Percentiles rank a stretch among this genome's conserved stretches.
phyloP scores from a whole-genome alignment of 2,888 invertebrate genomes.

The Pyralis farinalis region DNA sequence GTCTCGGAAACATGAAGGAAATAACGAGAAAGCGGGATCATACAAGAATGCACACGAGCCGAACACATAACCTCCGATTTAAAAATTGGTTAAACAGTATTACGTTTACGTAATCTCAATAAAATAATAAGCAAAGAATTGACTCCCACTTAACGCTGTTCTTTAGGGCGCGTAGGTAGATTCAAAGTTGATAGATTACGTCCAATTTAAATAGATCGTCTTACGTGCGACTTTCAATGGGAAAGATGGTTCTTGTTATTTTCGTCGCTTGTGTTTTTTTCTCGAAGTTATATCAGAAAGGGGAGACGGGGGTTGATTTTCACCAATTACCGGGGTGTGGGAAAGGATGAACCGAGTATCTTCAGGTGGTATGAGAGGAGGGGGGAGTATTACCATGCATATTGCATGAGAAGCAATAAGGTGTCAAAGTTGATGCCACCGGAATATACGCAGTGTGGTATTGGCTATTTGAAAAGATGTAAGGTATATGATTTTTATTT shows the following conservation, averaged over 20 bases:
- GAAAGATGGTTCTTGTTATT: background rate
- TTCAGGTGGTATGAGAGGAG: conserved; percentile 9
- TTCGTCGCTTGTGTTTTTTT: conserved; percentile 7
- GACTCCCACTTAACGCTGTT: conserved; percentile 1
- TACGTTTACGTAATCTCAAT: conserved; percentile 13
- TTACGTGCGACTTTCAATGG: background rate
- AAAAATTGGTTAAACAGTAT: too few relatives aligned
- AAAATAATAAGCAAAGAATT: conserved; percentile 15
- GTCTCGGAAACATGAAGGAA: too few relatives aligned
- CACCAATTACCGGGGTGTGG: conserved; percentile 48
- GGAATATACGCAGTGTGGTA: conserved; percentile 1
- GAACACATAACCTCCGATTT: too few relatives aligned
- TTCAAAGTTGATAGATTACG: conserved; percentile 2
- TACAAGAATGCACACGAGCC: too few relatives aligned
- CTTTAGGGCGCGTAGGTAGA: conserved; percentile 6
- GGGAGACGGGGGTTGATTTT: conserved; percentile 39
- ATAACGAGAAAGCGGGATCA: too few relatives aligned
- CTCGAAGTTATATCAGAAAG: conserved; percentile 24
- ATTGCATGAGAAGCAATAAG: conserved; percentile 69
- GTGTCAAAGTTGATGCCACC: conserved; percentile 48
- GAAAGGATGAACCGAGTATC: conserved; percentile 32
- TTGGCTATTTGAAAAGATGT: background rate
- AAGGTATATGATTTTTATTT: conserved; percentile 9
- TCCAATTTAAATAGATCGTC: conserved; percentile 1
- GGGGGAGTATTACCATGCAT: conserved; percentile 63